These are phyloP conservation scores for Pipistrellus pygmaeus DNA, from an alignment of 2,797 vertebrate genomes.

Conservation along the genomic window DNA sequence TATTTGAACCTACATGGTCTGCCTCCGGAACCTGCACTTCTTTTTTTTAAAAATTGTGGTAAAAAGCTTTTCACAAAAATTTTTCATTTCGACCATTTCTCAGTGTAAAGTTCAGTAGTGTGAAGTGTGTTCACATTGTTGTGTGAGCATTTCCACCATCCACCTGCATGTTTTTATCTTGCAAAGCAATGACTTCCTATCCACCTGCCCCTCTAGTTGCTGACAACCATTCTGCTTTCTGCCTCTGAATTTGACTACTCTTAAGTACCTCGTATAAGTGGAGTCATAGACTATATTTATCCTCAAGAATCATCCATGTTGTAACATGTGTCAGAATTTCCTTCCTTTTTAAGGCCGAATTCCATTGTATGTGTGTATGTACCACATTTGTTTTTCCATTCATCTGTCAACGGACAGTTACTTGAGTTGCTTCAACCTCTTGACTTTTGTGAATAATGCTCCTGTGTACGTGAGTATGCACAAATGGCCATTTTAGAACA, in stretches of 20 bases:
- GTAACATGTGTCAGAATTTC: neutral
- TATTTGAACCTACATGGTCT: neutral
- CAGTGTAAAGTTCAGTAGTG: neutral
- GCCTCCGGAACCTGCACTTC: neutral
- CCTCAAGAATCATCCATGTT: neutral
- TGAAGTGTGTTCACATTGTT: neutral
- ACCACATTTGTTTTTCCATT: neutral
- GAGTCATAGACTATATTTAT: neutral
- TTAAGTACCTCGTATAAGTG: neutral
- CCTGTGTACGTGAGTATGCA: neutral
- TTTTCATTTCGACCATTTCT: neutral
- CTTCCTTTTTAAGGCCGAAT: neutral
- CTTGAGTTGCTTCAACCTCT: neutral
- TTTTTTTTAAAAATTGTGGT: neutral
- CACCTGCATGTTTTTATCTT: neutral
- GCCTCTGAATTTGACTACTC: neutral
- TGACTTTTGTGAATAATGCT: neutral
- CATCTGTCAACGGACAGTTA: neutral
- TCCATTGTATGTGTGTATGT: neutral
- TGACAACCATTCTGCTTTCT: neutral
- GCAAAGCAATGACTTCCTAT: neutral
- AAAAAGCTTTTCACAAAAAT: neutral
- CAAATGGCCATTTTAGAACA: neutral
- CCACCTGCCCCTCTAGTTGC: no score
- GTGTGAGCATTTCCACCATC: no score